Percentiles rank a stretch among this genome's conserved stretches.
These are phyloP conservation scores for Tromatobia lineatoria DNA, from an alignment of 2,888 invertebrate species.

Conservation along the genomic window DNA sequence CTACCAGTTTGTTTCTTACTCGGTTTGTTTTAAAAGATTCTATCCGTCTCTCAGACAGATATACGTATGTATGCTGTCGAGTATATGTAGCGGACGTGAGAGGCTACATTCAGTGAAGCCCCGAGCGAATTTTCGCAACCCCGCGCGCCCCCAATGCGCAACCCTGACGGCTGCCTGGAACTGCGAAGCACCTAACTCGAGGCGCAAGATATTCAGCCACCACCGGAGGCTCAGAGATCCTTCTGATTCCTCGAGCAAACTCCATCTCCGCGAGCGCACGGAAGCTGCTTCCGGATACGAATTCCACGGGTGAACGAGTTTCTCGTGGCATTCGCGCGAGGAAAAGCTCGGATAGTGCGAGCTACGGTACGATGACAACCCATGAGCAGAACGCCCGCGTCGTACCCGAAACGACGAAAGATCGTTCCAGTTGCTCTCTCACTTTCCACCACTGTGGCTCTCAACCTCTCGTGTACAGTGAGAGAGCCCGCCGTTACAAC, in stretches of 20 bases:
- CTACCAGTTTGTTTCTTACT: constrained; percentile 2
- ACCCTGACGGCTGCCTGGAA: constrained; percentile 9
- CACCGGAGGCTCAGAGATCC: constrained; percentile 27
- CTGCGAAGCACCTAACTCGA: constrained; percentile 15
- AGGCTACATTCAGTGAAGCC: constrained; percentile 30
- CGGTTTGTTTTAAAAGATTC: constrained; percentile 4
- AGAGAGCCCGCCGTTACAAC: constrained; percentile 2
- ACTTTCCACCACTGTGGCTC: constrained; percentile 17
- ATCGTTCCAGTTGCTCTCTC: constrained; percentile 11
- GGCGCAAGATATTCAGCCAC: constrained; percentile 49
- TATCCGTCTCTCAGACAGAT: constrained; percentile 7
- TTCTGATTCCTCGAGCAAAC: constrained; percentile 58
- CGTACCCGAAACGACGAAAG: constrained; percentile 13
- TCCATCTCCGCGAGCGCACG: constrained; percentile 46
- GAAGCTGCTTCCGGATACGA: constrained; percentile 32
- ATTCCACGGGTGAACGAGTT: constrained; percentile 60
- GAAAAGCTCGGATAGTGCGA: constrained; percentile 43
- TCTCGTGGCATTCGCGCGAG: constrained; percentile 32
- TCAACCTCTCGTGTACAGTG: constrained; percentile 9
- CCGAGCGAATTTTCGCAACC: constrained; percentile 25
- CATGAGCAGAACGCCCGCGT: constrained; percentile 5
- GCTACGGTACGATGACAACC: constrained; percentile 22
- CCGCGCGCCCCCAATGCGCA: neutral
- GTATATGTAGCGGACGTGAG: constrained; percentile 17
- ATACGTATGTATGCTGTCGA: neutral